phyloP scores from a whole-genome alignment of 2,113 vertebrate species.

The Pomatorhinus ruficollis region DNA sequence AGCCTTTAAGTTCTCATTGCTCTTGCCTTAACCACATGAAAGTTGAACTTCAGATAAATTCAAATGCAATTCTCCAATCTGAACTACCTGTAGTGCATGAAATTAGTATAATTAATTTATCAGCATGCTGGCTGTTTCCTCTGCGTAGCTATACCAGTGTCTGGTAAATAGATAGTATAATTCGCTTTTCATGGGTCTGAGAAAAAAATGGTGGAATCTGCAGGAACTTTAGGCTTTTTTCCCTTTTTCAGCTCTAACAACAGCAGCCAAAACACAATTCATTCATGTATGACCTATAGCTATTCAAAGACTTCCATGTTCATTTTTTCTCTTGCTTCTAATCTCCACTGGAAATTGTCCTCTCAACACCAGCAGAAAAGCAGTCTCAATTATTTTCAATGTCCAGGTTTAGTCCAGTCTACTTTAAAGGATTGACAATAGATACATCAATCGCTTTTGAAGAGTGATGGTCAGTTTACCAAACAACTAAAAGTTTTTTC shows the following conservation, averaged over 20 bases:
- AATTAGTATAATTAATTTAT: not conserved
- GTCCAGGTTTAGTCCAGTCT: not conserved
- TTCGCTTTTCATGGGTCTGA: not conserved
- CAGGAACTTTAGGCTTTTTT: not conserved
- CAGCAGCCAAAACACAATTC: not conserved
- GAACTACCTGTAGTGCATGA: not conserved
- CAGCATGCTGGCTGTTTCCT: not conserved
- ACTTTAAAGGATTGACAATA: not conserved
- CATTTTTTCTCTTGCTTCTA: not conserved
- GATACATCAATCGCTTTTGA: not conserved
- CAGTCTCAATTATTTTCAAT: not conserved
- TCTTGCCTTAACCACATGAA: not conserved
- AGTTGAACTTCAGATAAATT: not conserved
- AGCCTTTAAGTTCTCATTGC: not conserved
- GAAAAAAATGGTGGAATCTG: not conserved
- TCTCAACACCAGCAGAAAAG: not conserved
- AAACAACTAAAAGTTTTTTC: not conserved
- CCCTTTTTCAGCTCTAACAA: not conserved
- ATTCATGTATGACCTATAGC: not conserved
- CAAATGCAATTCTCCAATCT: not conserved
- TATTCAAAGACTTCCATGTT: not conserved
- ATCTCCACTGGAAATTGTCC: not conserved
- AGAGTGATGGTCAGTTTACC: not conserved
- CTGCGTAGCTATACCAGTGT: not conserved
- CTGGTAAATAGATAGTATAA: not conserved